phyloP scores from a whole-genome alignment of 2,113 vertebrate genomes.

The Tylochromis polylepis region DNA sequence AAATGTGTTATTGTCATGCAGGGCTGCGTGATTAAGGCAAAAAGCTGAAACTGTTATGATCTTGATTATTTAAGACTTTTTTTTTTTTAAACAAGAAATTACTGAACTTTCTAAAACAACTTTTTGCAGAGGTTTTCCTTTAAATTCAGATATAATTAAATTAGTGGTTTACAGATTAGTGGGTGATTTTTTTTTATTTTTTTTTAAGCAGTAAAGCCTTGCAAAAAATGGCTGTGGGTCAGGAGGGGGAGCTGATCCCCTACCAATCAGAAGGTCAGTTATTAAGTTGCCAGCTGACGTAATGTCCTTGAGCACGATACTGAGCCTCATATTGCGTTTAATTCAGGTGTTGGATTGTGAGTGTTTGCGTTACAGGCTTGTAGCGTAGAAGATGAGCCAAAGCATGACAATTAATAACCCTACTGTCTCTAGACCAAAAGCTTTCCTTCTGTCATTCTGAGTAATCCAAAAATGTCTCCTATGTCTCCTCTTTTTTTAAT shows the following conservation, averaged over 20 bases:
- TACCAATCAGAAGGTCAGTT: not conserved
- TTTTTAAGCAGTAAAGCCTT: accelerated
- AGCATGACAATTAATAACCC: not conserved
- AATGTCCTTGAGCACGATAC: not conserved
- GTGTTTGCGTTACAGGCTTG: accelerated
- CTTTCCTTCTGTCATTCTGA: too few species aligned
- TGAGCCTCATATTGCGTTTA: not conserved
- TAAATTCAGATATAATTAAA: not conserved
- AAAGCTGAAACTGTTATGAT: not conserved
- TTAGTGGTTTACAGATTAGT: not conserved
- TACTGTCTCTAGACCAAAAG: not conserved
- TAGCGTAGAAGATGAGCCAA: not conserved
- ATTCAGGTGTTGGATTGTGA: not conserved
- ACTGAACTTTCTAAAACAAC: not conserved
- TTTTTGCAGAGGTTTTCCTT: not conserved
- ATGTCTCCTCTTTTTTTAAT: not conserved
- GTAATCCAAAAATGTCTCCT: not conserved
- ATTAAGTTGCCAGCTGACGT: not conserved
- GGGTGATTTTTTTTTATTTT: too few species aligned
- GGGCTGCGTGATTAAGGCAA: not conserved
- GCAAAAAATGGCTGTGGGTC: too few species aligned
- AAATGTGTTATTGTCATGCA: not conserved
- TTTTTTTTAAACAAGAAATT: not conserved
- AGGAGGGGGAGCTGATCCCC: too few species aligned
- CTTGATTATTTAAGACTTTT: not conserved